These are phyloP conservation scores for Araneus ventricosus DNA, from an alignment of 1,140 invertebrate species.

Conservation along the genomic window DNA sequence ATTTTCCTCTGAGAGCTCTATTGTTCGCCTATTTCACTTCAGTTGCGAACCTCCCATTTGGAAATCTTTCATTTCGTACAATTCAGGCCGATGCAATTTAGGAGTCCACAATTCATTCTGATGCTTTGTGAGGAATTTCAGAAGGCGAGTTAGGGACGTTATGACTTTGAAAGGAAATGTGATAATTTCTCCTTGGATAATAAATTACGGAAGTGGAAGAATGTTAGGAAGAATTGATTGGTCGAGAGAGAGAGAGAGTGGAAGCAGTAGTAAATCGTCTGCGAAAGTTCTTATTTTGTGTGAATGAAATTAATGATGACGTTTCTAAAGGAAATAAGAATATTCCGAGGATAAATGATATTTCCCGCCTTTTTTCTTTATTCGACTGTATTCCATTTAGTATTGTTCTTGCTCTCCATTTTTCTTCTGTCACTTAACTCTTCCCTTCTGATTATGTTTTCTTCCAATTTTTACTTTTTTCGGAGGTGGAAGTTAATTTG, in stretches of 20 bases:
- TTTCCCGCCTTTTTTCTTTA: not conserved
- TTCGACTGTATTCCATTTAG: not conserved
- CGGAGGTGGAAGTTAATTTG: not conserved
- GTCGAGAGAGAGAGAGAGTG: not conserved
- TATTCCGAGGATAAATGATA: not conserved
- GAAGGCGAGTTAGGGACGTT: slow-evolving; percentile 22
- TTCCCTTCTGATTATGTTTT: not conserved
- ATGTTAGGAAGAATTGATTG: not conserved
- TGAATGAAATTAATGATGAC: slow-evolving; percentile 29
- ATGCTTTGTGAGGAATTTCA: slow-evolving; percentile 8
- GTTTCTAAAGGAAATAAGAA: slow-evolving; percentile 35
- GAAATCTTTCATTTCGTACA: slow-evolving; percentile 19
- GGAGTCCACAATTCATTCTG: slow-evolving; percentile 1
- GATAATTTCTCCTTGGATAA: slow-evolving; percentile 29
- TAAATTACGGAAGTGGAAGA: slow-evolving; percentile 5
- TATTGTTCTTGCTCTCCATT: not conserved
- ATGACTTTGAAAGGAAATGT: slow-evolving; percentile 39
- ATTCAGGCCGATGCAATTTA: slow-evolving; percentile 19
- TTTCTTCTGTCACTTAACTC: not conserved
- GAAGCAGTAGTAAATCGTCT: slow-evolving; percentile 14
- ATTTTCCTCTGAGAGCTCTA: slow-evolving; percentile 8
- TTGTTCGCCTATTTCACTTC: not conserved
- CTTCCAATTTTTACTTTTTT: not conserved
- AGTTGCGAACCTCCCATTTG: slow-evolving; percentile 13
- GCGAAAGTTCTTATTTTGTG: slow-evolving; percentile 17